Evolutionary conservation across 2,888 invertebrate species (phyloP).

Genomic region (Stenodera caucasica): DNA sequence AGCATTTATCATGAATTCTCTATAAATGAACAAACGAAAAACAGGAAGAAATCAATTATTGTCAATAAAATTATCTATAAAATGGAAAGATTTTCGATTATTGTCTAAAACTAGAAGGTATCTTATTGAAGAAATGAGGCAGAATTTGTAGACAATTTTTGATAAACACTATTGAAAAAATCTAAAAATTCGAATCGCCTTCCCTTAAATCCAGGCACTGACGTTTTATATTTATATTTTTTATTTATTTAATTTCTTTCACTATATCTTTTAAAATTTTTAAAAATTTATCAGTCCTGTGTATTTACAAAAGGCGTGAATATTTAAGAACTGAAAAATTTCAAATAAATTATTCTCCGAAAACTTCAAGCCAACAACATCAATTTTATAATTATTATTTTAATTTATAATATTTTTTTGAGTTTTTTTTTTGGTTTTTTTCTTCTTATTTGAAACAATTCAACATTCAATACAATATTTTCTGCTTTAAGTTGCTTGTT

Average conservation of each 20-base stretch:
- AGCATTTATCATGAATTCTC: slow-evolving; percentile 19
- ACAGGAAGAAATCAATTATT: slow-evolving; percentile 7
- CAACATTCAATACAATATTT: slow-evolving; percentile 3
- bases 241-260: slow-evolving; percentile 15
- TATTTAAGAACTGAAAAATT: not conserved
- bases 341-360: not conserved
- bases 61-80: slow-evolving; percentile 12
- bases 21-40: slow-evolving; percentile 13
- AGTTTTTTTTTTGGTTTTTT: slow-evolving; percentile 28
- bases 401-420: too few species aligned
- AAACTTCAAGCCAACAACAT: slow-evolving; percentile 25
- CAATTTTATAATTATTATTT: slow-evolving; percentile 29
- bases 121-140: not conserved
- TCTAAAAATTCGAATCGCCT: slow-evolving; percentile 29
- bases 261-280: not conserved
- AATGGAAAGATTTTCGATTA: slow-evolving; percentile 18
- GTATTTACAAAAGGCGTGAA: slow-evolving; percentile 47
- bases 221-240: slow-evolving; percentile 34
- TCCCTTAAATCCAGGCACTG: slow-evolving; percentile 49
- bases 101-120: slow-evolving; percentile 15
- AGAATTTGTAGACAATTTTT: too few species aligned
- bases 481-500: not conserved
- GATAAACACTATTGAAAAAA: slow-evolving; percentile 18
- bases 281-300: slow-evolving; percentile 46
- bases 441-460: not conserved